These are phyloP conservation scores for Pipra filicauda DNA, from an alignment of 2,113 vertebrate genomes.

Conservation along the genomic window DNA sequence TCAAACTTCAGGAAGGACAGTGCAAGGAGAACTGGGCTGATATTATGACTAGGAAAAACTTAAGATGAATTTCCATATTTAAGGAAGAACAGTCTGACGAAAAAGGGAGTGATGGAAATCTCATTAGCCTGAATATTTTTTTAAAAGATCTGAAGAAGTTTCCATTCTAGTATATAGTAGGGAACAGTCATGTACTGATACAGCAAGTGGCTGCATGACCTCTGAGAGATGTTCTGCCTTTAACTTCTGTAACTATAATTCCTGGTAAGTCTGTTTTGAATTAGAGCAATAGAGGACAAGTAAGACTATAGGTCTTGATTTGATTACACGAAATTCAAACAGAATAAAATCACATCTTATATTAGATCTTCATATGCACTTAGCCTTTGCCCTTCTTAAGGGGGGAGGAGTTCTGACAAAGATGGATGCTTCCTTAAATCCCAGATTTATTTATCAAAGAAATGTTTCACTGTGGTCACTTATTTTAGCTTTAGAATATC, in stretches of 20 bases:
- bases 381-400: slow-evolving; percentile 44
- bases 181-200: not conserved
- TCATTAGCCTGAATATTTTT: not conserved
- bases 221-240: not conserved
- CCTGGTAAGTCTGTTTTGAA: slow-evolving; percentile 41
- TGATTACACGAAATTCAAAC: slow-evolving; percentile 40
- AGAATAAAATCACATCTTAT: slow-evolving; percentile 36
- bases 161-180: not conserved
- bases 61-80: not conserved
- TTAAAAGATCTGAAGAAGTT: not conserved
- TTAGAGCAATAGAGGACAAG: slow-evolving; percentile 10
- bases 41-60: not conserved
- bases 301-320: slow-evolving; percentile 31
- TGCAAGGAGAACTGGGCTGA: not conserved
- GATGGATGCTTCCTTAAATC: slow-evolving; percentile 37
- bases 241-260: slow-evolving; percentile 2
- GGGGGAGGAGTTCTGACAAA: slow-evolving; percentile 21
- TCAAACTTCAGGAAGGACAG: not conserved
- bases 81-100: not conserved
- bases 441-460: slow-evolving; percentile 41
- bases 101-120: not conserved
- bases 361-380: slow-evolving; percentile 35
- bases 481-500: slow-evolving; percentile 18
- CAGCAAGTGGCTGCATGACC: not conserved
- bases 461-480: slow-evolving; percentile 24